Evolutionary conservation across 2,797 vertebrate species (phyloP).

Genomic region (Alouatta caraya): DNA sequence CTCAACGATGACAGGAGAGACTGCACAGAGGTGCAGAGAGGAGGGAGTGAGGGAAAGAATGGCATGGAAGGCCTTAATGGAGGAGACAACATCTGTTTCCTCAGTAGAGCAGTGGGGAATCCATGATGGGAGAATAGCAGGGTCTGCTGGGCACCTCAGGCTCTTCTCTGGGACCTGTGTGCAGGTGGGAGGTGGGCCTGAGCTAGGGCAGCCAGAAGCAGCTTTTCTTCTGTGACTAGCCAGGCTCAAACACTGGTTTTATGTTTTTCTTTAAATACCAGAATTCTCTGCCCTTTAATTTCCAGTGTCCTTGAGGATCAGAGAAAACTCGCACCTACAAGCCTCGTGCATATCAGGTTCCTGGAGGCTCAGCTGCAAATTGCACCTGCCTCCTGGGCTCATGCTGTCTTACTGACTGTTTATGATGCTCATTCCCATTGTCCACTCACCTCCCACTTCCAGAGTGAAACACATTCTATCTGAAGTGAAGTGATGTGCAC

Average conservation of each 20-base stretch:
- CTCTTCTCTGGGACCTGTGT: neutral
- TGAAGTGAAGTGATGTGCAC: neutral
- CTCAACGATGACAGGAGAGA: neutral
- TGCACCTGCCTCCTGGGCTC: neutral
- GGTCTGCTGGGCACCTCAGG: neutral
- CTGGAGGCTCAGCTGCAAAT: neutral
- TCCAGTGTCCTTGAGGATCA: neutral
- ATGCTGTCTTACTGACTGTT: neutral
- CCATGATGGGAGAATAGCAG: neutral
- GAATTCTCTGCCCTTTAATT: neutral
- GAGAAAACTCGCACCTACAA: neutral
- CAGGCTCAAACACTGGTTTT: neutral
- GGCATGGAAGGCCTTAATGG: neutral
- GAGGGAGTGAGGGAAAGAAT: neutral
- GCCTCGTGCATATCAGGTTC: rapidly evolving
- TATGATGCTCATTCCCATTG: no score
- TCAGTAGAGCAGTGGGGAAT: neutral
- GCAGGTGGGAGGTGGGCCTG: neutral
- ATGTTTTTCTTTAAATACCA: neutral
- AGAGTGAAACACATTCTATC: neutral
- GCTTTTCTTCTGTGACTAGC: neutral
- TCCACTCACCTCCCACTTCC: neutral
- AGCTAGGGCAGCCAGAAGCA: neutral
- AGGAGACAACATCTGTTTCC: neutral
- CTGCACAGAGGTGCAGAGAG: neutral